These are phyloP conservation scores for Platysteira castanea DNA, from an alignment of 2,113 vertebrate genomes.

Conservation along the genomic window DNA sequence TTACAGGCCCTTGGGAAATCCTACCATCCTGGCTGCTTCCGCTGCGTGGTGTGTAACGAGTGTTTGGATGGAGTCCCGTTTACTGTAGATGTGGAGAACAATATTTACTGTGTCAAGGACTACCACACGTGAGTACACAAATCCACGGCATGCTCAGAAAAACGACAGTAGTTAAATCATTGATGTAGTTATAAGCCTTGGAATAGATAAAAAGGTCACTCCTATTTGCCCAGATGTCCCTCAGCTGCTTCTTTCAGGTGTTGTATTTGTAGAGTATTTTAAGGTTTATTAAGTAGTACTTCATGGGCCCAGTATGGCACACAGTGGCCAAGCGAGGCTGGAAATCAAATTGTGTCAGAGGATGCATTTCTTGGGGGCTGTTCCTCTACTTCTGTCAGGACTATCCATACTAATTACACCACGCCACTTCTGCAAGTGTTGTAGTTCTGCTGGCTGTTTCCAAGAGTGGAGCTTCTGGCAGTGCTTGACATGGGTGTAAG, in stretches of 20 bases:
- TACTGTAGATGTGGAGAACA: constrained; percentile 95
- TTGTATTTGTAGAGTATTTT: not conserved
- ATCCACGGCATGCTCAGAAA: not conserved
- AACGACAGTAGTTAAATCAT: rapidly evolving
- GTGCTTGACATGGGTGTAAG: not conserved
- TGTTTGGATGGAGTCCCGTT: constrained; percentile 96
- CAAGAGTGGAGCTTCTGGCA: not conserved
- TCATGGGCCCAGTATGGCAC: not conserved
- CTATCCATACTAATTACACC: not conserved
- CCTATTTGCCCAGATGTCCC: not conserved
- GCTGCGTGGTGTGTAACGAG: constrained; percentile 94
- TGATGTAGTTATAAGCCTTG: not conserved
- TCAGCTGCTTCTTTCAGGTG: not conserved
- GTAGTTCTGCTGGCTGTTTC: not conserved
- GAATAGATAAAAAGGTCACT: not conserved
- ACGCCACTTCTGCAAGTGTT: not conserved
- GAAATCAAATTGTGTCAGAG: not conserved
- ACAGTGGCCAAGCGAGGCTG: not conserved
- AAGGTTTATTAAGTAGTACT: not conserved
- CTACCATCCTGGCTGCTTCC: constrained; percentile 97
- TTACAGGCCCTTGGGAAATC: constrained; percentile 96
- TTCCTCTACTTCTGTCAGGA: not conserved
- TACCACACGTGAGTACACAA: constrained; percentile 89
- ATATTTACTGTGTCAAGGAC: constrained; percentile 98
- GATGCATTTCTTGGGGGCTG: not conserved